Base-by-base conservation (phyloP, 2,797 vertebrate genomes). In the Aulostomus chinensis region DNA sequence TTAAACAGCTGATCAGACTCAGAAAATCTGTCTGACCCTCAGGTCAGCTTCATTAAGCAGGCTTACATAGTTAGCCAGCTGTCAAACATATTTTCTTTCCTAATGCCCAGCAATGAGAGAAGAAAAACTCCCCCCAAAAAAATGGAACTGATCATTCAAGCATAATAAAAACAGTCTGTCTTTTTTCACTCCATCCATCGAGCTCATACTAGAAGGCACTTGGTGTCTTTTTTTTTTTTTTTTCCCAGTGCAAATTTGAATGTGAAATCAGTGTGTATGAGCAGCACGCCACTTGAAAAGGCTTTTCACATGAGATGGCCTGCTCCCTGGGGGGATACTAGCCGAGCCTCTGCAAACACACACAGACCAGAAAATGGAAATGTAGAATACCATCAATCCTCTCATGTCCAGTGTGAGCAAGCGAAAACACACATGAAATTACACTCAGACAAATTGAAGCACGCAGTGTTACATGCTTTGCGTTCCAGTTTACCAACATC, bases 1-100 rank as follows among this genome's bases (percentile, higher is more conserved):
- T 32, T 52, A 56, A 57, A 51, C 57, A 57, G 38, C 45, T 68
- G 52, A 67, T 69, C 50, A 47, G 35, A 73, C 51, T 42, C 26
- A 3, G 57, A 58, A 60, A 61, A 72, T 72, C 68, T 46, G 58
- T 53, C 55, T 76, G 73, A 79, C 73, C 73, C 36, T 21, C 30
- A 16, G 68, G 56, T 68, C 63, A 33, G 28, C 26, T 52, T 76
- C 52, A 66, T 70, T 65, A 58, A 64, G 51, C 26, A 42, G 60
- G 35, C 54, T 60, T 53, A 64, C 30, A 32, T 41, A 60, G 46
- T 57, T 55, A 58, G 60, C 53, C 65, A 67, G 43, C 61, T 78
- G 68, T 66, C 65, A 53, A 29, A 66, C 37, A 56, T 57, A 39
- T 48, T 35, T 48, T 30, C 31, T 30, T 38, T 45, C 28, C 7